Percentiles rank a stretch among this genome's conserved stretches.
These are phyloP conservation scores for Drosophila recens DNA, from an alignment of 2,888 invertebrate species.

Conservation along the genomic window DNA sequence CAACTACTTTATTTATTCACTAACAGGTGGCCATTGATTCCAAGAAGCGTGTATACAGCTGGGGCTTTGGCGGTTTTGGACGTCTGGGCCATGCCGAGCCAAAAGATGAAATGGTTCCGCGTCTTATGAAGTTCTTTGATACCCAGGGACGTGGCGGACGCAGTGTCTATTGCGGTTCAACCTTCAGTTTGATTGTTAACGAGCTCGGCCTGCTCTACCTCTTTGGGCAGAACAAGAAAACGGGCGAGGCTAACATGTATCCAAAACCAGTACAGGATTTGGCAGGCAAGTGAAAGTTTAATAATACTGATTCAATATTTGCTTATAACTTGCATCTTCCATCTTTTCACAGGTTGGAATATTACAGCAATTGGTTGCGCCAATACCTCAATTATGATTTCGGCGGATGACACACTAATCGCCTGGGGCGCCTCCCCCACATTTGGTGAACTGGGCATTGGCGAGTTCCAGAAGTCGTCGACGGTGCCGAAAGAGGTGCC, in stretches of 20 bases:
- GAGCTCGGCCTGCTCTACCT: slow-evolving; percentile 90
- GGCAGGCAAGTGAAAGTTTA: slow-evolving; percentile 86
- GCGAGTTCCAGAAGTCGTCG: slow-evolving; percentile 94
- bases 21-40: slow-evolving; percentile 93
- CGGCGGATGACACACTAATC: slow-evolving; percentile 95
- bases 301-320: too few relatives aligned
- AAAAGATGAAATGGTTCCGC: slow-evolving; percentile 94
- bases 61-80: slow-evolving; percentile 98
- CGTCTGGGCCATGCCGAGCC: slow-evolving; percentile 96
- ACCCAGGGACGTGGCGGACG: slow-evolving; percentile 93
- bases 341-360: slow-evolving; percentile 90
- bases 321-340: too few relatives aligned
- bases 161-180: slow-evolving; percentile 93
- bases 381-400: slow-evolving; percentile 93
- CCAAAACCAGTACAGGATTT: slow-evolving; percentile 97
- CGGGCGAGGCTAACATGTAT: slow-evolving; percentile 98
- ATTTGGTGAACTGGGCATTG: slow-evolving; percentile 96
- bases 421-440: slow-evolving; percentile 98
- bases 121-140: slow-evolving; percentile 95
- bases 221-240: slow-evolving; percentile 96
- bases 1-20: not conserved
- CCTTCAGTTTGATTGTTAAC: slow-evolving; percentile 94
- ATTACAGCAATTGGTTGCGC: slow-evolving; percentile 93
- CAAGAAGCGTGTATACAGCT: slow-evolving; percentile 94
- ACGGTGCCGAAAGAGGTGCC: slow-evolving; percentile 94